phyloP scores from a whole-genome alignment of 1,140 invertebrate species.

The Anastatus disparis region DNA sequence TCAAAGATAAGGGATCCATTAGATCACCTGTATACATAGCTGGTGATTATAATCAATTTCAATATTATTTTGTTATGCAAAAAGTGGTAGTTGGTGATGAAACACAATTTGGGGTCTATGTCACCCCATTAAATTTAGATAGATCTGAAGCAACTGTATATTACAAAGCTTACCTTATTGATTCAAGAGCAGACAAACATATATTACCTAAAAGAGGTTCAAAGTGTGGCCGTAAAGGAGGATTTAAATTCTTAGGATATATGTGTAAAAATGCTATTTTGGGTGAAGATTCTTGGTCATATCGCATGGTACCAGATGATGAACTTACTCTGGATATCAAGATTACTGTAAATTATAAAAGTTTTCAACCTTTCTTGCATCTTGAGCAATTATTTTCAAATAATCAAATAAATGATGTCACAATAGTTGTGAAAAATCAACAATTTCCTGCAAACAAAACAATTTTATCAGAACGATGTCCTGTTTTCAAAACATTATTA shows the following conservation, averaged over 20 bases:
- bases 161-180: not conserved
- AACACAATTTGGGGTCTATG: not conserved
- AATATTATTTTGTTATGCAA: constrained; percentile 10
- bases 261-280: not conserved
- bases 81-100: not conserved
- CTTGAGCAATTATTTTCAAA: not conserved
- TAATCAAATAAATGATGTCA: not conserved
- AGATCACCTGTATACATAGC: not conserved
- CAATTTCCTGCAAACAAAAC: not conserved
- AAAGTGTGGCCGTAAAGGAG: too few relatives aligned
- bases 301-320: not conserved
- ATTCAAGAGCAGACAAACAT: not conserved
- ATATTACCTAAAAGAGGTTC: not conserved
- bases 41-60: constrained; percentile 1
- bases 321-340: not conserved
- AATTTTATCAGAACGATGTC: not conserved
- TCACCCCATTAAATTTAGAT: not conserved
- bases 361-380: not conserved
- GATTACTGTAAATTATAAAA: not conserved
- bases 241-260: not conserved
- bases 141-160: not conserved
- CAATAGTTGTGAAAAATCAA: not conserved
- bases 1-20: not conserved
- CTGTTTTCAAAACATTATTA: not conserved
- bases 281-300: not conserved